Base-by-base conservation (phyloP, 2,797 vertebrate genomes). In the Typhlichthys eigenmanni region DNA sequence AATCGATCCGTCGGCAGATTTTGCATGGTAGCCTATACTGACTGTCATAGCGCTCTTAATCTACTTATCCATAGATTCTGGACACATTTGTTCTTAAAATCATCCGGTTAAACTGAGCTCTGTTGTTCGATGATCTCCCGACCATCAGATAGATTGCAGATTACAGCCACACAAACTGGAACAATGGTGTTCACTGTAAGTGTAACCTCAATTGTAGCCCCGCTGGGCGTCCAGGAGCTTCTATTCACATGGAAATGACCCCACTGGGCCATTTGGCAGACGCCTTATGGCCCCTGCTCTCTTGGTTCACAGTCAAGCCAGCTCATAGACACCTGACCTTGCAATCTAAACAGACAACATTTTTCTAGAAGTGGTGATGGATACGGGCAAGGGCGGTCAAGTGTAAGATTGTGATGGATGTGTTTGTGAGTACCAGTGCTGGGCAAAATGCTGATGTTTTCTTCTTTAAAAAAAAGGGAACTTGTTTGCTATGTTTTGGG, bases 241-340 rank as follows among this genome's bases (percentile, higher is more conserved):
- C 84, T 55, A 79, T 89, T 89, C 83, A 89, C 38, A 90, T 90
- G 87, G 76, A 84, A 89, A 90, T 87, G 74, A 76, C 70, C 80
- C 38, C 71, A 69, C 68, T 77, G 68, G 11, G 79, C 78, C 67
- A 57, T 72, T 68, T 78, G 86, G 38, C 78, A 84, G 76, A 75
- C 82, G 72, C 67, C 78, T 80, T 73, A 72, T 24, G 19, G 69
- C 66, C 67, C 14, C 48, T 49, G 49, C 52, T 64, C 70, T 71
- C 52, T 62, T 71, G 64, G 52, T 64, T 72, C 38, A 65, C 55
- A 83, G 63, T 47, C n/a, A 58, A 71, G 59, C 68, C 77, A 56
- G 68, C 68, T 64, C 58, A 69, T 56, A 56, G 14, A 13, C 29
- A 57, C 47, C 13, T 47, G 8, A 11, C 9, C 24, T 10, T 14